These are phyloP conservation scores for Harmothoe impar DNA, from an alignment of 2,888 invertebrate genomes.

Conservation along the genomic window DNA sequence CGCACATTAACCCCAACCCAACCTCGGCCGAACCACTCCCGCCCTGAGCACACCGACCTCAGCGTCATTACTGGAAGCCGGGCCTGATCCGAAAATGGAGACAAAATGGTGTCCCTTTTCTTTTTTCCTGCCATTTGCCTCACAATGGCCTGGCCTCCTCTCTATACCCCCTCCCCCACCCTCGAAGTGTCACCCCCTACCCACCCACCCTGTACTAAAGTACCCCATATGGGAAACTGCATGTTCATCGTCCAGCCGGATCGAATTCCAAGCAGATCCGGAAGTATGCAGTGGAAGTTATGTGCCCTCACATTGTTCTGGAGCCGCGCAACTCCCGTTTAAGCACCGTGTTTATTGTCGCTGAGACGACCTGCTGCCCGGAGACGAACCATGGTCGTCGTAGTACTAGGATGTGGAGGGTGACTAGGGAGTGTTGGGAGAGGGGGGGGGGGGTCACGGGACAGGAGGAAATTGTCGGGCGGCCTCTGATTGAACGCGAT, in stretches of 20 bases:
- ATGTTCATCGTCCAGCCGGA: background rate
- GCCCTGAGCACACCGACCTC: background rate
- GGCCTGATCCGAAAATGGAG: constrained; percentile 7
- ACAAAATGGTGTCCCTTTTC: constrained; percentile 11
- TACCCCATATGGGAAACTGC: no score
- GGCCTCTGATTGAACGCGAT: background rate
- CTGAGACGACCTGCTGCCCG: background rate
- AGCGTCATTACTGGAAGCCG: background rate
- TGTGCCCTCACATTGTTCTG: constrained; percentile 6
- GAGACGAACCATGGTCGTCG: constrained; percentile 6
- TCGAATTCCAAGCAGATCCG: background rate
- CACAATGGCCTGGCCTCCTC: no score
- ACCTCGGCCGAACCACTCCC: background rate
- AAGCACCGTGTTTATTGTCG: constrained; percentile 45
- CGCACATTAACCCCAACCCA: background rate
- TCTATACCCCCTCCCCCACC: no score
- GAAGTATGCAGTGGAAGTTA: constrained; percentile 5
- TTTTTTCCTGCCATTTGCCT: no score
- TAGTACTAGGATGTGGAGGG: background rate
- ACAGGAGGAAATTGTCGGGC: background rate
- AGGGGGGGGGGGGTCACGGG: background rate
- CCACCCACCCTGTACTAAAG: no score
- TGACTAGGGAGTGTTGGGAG: background rate
- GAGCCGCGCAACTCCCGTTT: background rate
- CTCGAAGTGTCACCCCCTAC: no score